Base-by-base conservation (phyloP, 2,888 invertebrate genomes). In the Acronicta leporina region DNA sequence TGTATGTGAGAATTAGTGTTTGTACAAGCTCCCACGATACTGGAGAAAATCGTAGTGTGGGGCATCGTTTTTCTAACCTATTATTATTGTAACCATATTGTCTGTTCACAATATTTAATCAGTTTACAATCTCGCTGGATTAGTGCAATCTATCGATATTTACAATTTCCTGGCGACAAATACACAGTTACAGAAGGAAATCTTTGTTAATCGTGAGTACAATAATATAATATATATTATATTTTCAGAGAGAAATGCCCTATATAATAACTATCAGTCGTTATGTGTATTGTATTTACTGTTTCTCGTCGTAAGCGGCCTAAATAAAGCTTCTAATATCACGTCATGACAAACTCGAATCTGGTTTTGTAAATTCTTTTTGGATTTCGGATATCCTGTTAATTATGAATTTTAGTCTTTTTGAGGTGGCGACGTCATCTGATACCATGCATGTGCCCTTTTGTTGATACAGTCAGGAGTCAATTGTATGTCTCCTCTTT, bases 291-390 rank as follows among this genome's bases (percentile, higher is more conserved):
- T 20, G 15, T 48, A 38, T 50, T 45, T 48, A 49, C 8, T 45
- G 44, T 16, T 46, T n/a, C 46, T 52, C 52, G 47, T 58, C 43
- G 38, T 35, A 42, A 27, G 57, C 52, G 27, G 49, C 25, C 49
- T 58, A 27, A 33, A 25, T 16, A 42, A 43, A 46, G 30, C 16
- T 50, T 68, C 27, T 16, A 15, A 10, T 41, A 53, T 58, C 35
- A 35, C 57, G n/a, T n/a, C n/a, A 53, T 65, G 46, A 51, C 50
- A 54, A 48, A 33, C 35, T 65, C 43, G 44, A 41, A 72, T 54
- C 52, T 50, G 43, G 38, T 65, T 54, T 47, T 48, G 14, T 52
- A 40, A 63, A 25, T 54, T 54, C 7, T 44, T 58, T 63, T 55
- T 44, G 10, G 41, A 51, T 48, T 51, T 16, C 9, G 41, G 13